Conservation (phyloP, 2,113 vertebrate genomes). For the Conger conger region DNA sequence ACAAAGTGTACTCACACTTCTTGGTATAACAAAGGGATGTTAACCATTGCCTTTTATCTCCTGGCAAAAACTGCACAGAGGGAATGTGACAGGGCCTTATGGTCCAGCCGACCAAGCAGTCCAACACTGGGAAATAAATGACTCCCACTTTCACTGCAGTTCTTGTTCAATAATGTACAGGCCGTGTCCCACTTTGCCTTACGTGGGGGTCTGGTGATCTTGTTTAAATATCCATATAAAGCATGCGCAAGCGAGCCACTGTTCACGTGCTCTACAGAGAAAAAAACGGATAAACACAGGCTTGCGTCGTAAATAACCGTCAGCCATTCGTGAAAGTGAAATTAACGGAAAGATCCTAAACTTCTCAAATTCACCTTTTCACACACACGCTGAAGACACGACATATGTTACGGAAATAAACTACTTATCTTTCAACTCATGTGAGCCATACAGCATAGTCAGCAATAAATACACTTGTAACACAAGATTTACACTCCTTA, state of each 20-base stretch:
- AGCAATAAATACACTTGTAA: constrained; percentile 38
- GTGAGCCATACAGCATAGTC: constrained; percentile 51
- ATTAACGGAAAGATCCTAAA: neutral
- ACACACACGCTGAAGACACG: neutral
- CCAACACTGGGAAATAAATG: constrained; percentile 35
- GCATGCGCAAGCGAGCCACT: constrained; percentile 36
- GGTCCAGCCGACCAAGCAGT: neutral
- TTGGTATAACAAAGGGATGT: neutral
- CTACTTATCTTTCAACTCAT: constrained; percentile 58
- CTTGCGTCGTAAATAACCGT: neutral
- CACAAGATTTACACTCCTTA: constrained; percentile 30
- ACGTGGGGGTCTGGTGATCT: constrained; percentile 41
- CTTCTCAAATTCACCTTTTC: neutral
- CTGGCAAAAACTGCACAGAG: neutral
- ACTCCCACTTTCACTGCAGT: constrained; percentile 7
- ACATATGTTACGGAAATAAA: constrained; percentile 64
- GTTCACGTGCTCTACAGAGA: neutral
- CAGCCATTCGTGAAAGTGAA: neutral
- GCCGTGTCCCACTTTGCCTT: constrained; percentile 40
- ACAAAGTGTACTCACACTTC: neutral
- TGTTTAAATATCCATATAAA: constrained; percentile 66
- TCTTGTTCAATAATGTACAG: constrained; percentile 33
- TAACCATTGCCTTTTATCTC: constrained; percentile 6
- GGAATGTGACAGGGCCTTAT: neutral
- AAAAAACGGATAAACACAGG: neutral